A percentile compares a stretch with the other conserved stretches of the same genome.
Evolutionary conservation across 1,140 invertebrate genomes (phyloP).

Genomic region (Oncopeltus fasciatus): DNA sequence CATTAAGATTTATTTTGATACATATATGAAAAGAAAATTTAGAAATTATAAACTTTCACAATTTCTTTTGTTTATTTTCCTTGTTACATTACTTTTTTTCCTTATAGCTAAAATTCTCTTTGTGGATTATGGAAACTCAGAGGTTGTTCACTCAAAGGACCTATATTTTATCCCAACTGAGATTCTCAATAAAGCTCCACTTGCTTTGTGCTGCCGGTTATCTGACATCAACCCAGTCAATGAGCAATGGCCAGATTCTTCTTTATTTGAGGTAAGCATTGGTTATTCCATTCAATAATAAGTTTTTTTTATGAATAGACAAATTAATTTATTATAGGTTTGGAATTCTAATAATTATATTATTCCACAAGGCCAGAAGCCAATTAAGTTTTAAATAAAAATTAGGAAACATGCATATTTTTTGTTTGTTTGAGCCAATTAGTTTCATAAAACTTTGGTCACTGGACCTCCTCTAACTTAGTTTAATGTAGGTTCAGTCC

Average conservation of each 20-base stretch:
- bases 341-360: too few relatives aligned
- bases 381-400: too few relatives aligned
- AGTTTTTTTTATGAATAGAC: not conserved
- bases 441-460: too few relatives aligned
- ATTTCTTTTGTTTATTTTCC: not conserved
- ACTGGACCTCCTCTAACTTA: too few relatives aligned
- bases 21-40: too few relatives aligned
- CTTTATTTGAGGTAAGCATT: not conserved
- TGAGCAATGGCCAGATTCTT: slow-evolving; percentile 25
- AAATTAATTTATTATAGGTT: not conserved
- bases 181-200: slow-evolving; percentile 45
- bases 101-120: slow-evolving; percentile 34
- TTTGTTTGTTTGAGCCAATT: too few relatives aligned
- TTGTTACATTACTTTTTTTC: slow-evolving; percentile 1
- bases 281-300: not conserved
- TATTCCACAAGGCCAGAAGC: too few relatives aligned
- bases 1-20: too few relatives aligned
- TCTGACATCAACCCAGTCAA: slow-evolving; percentile 37
- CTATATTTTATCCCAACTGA: slow-evolving; percentile 50
- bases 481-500: too few relatives aligned
- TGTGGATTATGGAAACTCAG: slow-evolving; percentile 53
- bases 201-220: slow-evolving; percentile 47
- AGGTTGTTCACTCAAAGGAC: slow-evolving; percentile 39
- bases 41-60: too few relatives aligned
- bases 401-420: too few relatives aligned